Evolutionary conservation across 2,113 vertebrate genomes (phyloP).

Genomic region (Chlorodrepanis virens): DNA sequence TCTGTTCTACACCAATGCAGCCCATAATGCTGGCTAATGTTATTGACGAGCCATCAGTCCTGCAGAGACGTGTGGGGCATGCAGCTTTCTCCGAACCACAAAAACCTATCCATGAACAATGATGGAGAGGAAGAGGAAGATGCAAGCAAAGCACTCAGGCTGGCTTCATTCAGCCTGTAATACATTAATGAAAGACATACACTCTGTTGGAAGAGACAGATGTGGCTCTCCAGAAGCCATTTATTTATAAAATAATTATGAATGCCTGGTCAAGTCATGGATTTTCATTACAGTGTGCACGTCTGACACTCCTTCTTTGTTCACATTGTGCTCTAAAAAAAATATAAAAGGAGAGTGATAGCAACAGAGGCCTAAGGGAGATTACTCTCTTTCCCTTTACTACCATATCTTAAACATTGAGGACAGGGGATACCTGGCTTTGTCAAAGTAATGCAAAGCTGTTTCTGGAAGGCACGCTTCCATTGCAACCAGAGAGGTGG

Average conservation of each 20-base stretch:
- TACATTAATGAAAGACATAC: constrained; percentile 74
- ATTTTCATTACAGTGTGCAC: constrained; percentile 70
- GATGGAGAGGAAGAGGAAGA: constrained; percentile 85
- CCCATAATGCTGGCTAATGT: constrained; percentile 95
- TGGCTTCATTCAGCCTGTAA: constrained; percentile 54
- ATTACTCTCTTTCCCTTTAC: background rate
- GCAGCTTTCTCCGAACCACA: constrained; percentile 87
- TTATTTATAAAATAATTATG: constrained; percentile 86
- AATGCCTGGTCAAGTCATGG: constrained; percentile 71
- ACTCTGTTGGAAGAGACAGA: constrained; percentile 68
- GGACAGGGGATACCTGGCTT: background rate
- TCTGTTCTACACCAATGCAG: constrained; percentile 89
- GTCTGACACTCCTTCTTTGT: constrained; percentile 66
- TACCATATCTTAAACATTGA: background rate
- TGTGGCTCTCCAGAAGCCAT: constrained; percentile 73
- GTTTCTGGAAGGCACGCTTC: background rate
- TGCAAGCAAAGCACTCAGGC: constrained; percentile 83
- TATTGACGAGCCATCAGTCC: constrained; percentile 98
- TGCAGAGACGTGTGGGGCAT: constrained; percentile 88
- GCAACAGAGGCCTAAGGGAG: background rate
- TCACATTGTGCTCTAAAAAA: constrained; percentile 63
- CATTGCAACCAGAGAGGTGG: background rate
- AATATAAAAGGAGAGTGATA: constrained; percentile 16
- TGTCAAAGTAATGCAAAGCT: background rate
- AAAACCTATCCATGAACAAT: constrained; percentile 87